These are phyloP conservation scores for Xylota segnis DNA, from an alignment of 2,888 invertebrate genomes.

Conservation along the genomic window DNA sequence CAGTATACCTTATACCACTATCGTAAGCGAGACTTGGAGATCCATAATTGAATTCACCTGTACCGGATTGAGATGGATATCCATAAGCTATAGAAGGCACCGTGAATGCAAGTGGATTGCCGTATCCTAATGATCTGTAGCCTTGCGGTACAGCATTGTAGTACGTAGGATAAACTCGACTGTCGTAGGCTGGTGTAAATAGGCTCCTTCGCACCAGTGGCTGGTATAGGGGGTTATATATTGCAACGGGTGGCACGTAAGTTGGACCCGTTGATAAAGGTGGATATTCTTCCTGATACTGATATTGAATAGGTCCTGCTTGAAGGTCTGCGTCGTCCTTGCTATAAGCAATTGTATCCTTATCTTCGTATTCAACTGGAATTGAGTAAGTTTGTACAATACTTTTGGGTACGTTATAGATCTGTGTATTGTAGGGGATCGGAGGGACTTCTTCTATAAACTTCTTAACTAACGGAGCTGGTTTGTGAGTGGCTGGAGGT, in stretches of 20 bases:
- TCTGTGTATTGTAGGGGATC: neutral
- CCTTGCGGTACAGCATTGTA: conserved; percentile 1
- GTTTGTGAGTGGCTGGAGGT: neutral
- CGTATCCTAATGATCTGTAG: conserved; percentile 32
- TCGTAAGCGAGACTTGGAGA: neutral
- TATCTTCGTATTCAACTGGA: neutral
- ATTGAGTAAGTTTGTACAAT: neutral
- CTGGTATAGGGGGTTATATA: conserved; percentile 14
- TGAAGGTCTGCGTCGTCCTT: neutral
- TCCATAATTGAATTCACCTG: neutral
- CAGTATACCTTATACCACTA: conserved; percentile 6
- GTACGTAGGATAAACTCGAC: conserved; percentile 8
- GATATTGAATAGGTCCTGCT: conserved; percentile 12
- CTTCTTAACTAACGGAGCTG: conserved; percentile 4
- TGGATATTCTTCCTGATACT: conserved; percentile 19
- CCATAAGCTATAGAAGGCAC: conserved; percentile 30
- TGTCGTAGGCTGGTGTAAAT: conserved; percentile 11
- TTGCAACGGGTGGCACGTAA: conserved; percentile 27
- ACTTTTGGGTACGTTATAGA: neutral
- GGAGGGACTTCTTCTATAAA: conserved; percentile 1
- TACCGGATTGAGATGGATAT: neutral
- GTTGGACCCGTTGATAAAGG: neutral
- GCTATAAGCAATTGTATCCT: neutral
- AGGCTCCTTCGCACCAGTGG: neutral
- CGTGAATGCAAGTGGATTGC: conserved; percentile 5